Conservation (phyloP, 2,113 vertebrate species). For the Corythornis cristatus region DNA sequence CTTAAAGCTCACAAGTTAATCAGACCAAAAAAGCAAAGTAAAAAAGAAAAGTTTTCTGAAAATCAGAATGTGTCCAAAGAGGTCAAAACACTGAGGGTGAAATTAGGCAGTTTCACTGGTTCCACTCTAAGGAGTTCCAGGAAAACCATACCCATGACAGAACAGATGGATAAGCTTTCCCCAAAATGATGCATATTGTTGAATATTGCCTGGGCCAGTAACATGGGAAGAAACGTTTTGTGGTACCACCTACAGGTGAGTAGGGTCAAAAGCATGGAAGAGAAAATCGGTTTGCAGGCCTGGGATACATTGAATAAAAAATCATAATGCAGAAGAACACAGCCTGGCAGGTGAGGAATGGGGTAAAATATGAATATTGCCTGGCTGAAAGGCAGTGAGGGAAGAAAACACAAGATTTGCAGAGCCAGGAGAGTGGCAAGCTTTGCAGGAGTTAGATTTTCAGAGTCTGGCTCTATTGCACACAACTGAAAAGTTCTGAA, state of each 20-base stretch:
- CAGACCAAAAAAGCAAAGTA: background rate
- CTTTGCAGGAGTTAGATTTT: background rate
- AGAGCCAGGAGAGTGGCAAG: background rate
- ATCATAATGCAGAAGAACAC: background rate
- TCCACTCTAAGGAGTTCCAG: background rate
- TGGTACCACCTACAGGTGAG: background rate
- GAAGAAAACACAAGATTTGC: background rate
- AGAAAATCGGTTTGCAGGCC: background rate
- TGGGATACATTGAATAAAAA: background rate
- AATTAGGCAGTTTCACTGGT: background rate
- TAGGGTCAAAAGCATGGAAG: background rate
- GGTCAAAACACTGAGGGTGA: background rate
- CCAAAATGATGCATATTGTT: background rate
- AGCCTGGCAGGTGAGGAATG: background rate
- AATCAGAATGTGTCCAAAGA: background rate
- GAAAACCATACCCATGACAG: background rate
- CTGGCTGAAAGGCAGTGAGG: background rate
- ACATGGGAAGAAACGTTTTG: background rate
- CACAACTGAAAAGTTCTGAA: background rate
- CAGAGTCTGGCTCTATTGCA: background rate
- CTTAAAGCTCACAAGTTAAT: background rate
- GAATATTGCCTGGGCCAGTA: background rate
- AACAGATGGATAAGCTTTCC: background rate
- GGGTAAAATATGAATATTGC: background rate
- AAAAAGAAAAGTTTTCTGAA: background rate